Evolutionary conservation across 2,797 vertebrate genomes (phyloP).

Genomic region (Pyrocephalus nanus): DNA sequence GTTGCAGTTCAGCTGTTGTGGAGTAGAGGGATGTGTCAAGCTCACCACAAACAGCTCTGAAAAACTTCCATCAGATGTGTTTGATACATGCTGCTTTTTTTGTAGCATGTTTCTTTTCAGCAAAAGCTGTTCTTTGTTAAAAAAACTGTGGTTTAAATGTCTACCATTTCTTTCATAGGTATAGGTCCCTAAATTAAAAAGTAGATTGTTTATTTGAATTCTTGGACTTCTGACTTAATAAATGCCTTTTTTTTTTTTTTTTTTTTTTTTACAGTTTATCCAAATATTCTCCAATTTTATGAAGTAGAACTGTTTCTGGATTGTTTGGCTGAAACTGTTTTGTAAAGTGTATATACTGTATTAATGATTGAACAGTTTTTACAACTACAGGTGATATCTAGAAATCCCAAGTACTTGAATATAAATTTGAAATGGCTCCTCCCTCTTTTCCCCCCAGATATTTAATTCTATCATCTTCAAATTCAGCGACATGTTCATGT

Average conservation of each 20-base stretch:
- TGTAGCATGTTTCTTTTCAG: not conserved
- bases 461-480: not conserved
- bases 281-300: not conserved
- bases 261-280: not conserved
- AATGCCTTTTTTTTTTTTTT: no score
- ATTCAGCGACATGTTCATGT: not conserved
- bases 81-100: not conserved
- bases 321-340: not conserved
- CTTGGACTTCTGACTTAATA: no score
- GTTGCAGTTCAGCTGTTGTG: not conserved
- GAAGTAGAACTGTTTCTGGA: not conserved
- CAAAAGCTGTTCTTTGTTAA: not conserved
- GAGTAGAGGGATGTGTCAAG: not conserved
- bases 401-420: not conserved
- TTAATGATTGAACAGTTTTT: not conserved
- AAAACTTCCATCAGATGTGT: not conserved
- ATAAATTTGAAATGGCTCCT: not conserved
- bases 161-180: not conserved
- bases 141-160: not conserved
- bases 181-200: not conserved
- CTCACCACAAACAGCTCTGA: not conserved
- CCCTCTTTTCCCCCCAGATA: not conserved
- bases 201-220: not conserved
- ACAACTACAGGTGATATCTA: not conserved
- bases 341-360: not conserved